A percentile compares a stretch with the other conserved stretches of the same genome.
Conservation (phyloP, 2,888 invertebrate genomes). For the Tetheella fluctuosa region DNA sequence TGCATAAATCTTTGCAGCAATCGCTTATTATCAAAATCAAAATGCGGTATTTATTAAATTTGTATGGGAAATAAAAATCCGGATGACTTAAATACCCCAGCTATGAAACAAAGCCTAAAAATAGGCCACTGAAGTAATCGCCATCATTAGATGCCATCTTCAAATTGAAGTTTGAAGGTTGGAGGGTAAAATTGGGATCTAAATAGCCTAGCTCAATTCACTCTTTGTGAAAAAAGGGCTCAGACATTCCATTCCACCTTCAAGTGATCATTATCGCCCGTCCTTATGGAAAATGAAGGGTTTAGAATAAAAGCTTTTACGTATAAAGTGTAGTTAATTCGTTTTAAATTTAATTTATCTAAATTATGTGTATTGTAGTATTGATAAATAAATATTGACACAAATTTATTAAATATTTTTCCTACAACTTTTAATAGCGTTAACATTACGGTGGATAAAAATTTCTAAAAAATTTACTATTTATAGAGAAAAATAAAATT, state of each 20-base stretch:
- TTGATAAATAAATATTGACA: too few species aligned
- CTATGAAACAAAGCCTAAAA: constrained; percentile 3
- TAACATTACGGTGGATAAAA: too few species aligned
- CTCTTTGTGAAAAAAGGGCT: constrained; percentile 12
- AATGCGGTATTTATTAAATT: background rate
- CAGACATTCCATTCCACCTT: constrained; percentile 9
- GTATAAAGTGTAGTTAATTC: too few species aligned
- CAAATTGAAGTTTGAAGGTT: constrained; percentile 13
- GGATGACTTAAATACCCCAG: background rate
- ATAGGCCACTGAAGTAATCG: constrained; percentile 6
- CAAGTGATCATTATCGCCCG: constrained; percentile 12
- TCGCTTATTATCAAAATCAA: too few species aligned
- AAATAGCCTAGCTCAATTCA: constrained; percentile 10
- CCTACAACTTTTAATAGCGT: too few species aligned
- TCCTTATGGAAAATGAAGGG: constrained; percentile 10
- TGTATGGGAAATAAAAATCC: background rate
- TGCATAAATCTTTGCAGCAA: too few species aligned
- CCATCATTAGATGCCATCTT: constrained; percentile 14
- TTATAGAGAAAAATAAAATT: too few species aligned
- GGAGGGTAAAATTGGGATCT: constrained; percentile 10
- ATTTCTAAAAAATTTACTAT: too few species aligned
- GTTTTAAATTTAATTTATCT: too few species aligned
- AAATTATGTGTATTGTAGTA: too few species aligned
- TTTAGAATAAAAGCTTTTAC: constrained; percentile 6
- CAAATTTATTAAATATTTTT: too few species aligned